Percentiles rank a stretch among this genome's conserved stretches.
These are phyloP conservation scores for Drosophila lacertosa DNA, from an alignment of 1,140 invertebrate genomes.

Conservation along the genomic window DNA sequence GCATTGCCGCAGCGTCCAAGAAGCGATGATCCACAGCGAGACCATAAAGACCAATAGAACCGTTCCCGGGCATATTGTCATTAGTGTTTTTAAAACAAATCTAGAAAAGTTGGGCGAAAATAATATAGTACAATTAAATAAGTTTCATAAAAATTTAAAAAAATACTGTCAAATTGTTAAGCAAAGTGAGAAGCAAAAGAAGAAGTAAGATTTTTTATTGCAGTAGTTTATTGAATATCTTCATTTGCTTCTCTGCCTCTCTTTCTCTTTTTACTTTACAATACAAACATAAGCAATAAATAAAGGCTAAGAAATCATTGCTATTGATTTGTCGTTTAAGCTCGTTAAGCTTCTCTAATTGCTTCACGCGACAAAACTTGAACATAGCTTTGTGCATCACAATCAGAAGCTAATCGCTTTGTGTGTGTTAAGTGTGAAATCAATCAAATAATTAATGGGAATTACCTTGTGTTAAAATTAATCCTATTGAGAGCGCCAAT, in stretches of 20 bases:
- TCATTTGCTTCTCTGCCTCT: too few relatives aligned
- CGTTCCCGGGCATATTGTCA: slow-evolving; percentile 99
- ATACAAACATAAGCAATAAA: too few relatives aligned
- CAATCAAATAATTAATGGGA: background rate
- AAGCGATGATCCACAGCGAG: slow-evolving; percentile 99
- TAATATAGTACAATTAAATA: background rate
- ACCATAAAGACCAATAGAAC: slow-evolving; percentile 99
- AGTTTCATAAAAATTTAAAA: too few relatives aligned
- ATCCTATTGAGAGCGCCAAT: slow-evolving; percentile 99
- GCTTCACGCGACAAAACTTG: too few relatives aligned
- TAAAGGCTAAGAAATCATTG: background rate
- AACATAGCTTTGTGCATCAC: too few relatives aligned
- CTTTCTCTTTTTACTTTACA: too few relatives aligned
- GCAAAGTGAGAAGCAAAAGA: background rate
- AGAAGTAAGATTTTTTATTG: too few relatives aligned
- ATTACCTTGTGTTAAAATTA: slow-evolving; percentile 97
- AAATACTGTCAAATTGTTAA: background rate
- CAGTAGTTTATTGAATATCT: too few relatives aligned
- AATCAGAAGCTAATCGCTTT: too few relatives aligned
- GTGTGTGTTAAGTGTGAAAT: background rate
- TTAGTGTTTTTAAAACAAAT: slow-evolving; percentile 99
- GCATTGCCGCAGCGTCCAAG: slow-evolving; percentile 98
- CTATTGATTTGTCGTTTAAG: too few relatives aligned
- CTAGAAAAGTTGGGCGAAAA: slow-evolving; percentile 77
- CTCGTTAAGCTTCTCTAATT: too few relatives aligned